Evolutionary conservation across 2,113 vertebrate species (phyloP).

Genomic region (Nycticebus coucang): DNA sequence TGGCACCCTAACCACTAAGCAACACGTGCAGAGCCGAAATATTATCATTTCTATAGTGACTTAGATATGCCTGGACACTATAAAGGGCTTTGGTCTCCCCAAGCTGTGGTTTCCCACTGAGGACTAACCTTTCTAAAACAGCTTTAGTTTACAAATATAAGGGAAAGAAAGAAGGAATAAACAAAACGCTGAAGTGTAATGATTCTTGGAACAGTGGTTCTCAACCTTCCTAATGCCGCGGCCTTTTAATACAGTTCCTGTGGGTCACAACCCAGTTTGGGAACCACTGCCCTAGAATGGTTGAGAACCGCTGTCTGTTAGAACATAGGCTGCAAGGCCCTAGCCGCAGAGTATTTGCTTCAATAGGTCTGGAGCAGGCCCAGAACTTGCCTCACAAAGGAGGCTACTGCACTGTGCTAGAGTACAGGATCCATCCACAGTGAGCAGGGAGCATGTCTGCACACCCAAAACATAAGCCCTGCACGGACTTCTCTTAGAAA

Average conservation of each 20-base stretch:
- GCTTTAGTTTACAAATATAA: neutral
- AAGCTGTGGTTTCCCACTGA: neutral
- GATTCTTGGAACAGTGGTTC: neutral
- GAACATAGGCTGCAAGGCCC: neutral
- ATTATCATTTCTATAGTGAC: neutral
- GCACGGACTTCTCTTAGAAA: neutral
- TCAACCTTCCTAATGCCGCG: too few species aligned
- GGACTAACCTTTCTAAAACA: neutral
- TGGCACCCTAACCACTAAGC: too few species aligned
- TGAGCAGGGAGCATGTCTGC: neutral
- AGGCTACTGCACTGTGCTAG: neutral
- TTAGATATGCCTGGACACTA: neutral
- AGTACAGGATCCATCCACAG: rapidly evolving
- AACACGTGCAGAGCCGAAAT: neutral
- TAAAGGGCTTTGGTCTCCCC: neutral
- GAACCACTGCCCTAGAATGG: too few species aligned
- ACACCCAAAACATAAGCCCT: neutral
- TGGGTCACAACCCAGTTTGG: too few species aligned
- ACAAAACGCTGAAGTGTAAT: neutral
- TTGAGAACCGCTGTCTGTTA: too few species aligned
- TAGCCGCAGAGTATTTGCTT: neutral
- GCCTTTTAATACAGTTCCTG: too few species aligned
- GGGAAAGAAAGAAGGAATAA: neutral
- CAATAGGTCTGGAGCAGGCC: neutral
- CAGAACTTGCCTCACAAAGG: neutral